Evolutionary conservation across 2,797 vertebrate genomes (phyloP).

Genomic region (Sebastes elongatus): DNA sequence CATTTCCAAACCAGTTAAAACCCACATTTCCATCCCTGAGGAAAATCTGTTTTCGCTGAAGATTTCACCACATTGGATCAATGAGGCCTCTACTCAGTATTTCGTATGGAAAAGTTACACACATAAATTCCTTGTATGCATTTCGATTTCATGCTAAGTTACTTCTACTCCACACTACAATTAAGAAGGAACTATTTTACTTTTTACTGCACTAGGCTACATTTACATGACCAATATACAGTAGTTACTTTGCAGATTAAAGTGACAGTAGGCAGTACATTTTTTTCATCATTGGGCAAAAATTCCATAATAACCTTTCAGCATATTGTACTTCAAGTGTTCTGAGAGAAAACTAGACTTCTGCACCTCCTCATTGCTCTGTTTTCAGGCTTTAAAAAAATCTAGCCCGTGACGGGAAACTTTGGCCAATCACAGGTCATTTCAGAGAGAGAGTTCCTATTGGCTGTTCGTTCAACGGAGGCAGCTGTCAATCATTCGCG

Average conservation of each 20-base stretch:
- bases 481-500: too few relatives aligned
- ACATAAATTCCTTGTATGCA: neutral
- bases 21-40: neutral
- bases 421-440: too few relatives aligned
- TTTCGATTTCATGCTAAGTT: neutral
- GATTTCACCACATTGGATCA: neutral
- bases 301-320: too few relatives aligned
- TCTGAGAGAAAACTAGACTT: too few relatives aligned
- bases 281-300: too few relatives aligned
- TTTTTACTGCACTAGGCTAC: neutral
- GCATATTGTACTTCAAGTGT: too few relatives aligned
- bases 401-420: too few relatives aligned
- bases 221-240: neutral
- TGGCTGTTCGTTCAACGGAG: too few relatives aligned
- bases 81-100: neutral
- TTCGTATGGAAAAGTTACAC: neutral
- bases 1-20: constrained; percentile 13
- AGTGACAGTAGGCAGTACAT: too few relatives aligned
- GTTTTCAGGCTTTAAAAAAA: too few relatives aligned
- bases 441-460: too few relatives aligned
- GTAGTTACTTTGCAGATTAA: neutral
- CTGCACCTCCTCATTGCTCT: too few relatives aligned
- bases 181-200: neutral
- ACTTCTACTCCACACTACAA: neutral
- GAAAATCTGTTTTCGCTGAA: neutral